Base-by-base conservation (phyloP, 2,113 vertebrate genomes). In the Heterochromis multidens region DNA sequence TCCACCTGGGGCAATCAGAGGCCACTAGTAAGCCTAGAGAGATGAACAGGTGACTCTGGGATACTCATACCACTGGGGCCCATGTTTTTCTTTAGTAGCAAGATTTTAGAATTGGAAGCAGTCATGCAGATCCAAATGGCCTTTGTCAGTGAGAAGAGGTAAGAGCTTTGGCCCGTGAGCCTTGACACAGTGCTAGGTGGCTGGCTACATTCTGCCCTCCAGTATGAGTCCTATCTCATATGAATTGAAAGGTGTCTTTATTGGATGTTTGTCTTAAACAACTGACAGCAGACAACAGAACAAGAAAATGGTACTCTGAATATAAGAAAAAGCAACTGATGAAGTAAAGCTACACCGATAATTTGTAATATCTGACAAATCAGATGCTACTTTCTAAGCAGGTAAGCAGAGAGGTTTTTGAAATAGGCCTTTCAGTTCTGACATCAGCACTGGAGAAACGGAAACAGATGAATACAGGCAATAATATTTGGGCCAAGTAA, bases 131-230 rank as follows among this genome's bases (percentile, higher is more conserved):
- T 87, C 85, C 67, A 52, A 29, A 85, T 57, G 82, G 84, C 84
- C 63, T 88, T 90, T 87, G 87, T 88, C 81, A 82, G 58, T 6
- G 19, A 79, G 72, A 56, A 84, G 46, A 80, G 79, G 60, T 74
- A 77, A 79, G 63, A 76, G 79, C 49, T 86, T 63, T 86, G 91
- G 90, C 77, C 84, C 77, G 80, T 65, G 62, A 61, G 87, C 82
- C 84, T 78, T 79, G 3, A 67, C 29, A 40, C 58, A 52, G 74
- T 90, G 82, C 92, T 91, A 94, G 90, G 93, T 92, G 93, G 84
- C 84, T 60, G 14, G 40, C 49, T 83, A 72, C 59, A 65, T 31
- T 85, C 59, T 61, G 21, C 56, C 52, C 43, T 35, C 49, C 57
- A 58, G 19, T 79, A 29, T 84, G 60, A 81, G 70, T 23, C 29